Conservation (phyloP, 1,140 invertebrate genomes). For the Drosophila lini region DNA sequence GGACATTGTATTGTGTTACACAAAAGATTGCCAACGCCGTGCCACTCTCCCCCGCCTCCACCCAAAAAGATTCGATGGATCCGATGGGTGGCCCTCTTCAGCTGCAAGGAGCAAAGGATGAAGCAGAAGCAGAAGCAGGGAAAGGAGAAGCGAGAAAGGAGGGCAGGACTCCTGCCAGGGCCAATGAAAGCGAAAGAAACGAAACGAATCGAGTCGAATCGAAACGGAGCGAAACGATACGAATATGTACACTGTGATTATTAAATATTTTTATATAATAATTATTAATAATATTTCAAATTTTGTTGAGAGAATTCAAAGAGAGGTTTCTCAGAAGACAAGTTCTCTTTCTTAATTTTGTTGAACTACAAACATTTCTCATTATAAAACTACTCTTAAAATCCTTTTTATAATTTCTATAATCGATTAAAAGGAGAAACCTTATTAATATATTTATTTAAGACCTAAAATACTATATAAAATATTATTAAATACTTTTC, state of each 20-base stretch:
- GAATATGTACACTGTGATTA: conserved; percentile 29
- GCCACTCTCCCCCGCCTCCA: not conserved
- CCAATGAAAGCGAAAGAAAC: conserved; percentile 73
- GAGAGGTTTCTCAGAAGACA: too few relatives aligned
- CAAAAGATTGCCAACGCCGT: conserved; percentile 72
- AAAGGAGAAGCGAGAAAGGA: conserved; percentile 1
- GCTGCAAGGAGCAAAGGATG: conserved; percentile 25
- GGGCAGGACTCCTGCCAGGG: conserved; percentile 45
- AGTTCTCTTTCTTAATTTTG: too few relatives aligned
- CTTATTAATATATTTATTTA: not conserved
- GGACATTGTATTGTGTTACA: conserved; percentile 83
- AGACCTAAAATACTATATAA: not conserved
- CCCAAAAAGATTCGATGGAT: conserved; percentile 34
- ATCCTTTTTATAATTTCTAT: not conserved
- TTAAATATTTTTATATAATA: not conserved
- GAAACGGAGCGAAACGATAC: conserved; percentile 44
- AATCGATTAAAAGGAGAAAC: too few relatives aligned
- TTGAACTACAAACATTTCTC: too few relatives aligned
- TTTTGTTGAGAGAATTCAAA: too few relatives aligned
- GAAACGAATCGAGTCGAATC: conserved; percentile 47
- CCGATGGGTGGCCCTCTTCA: conserved; percentile 20
- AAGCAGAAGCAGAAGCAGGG: not conserved
- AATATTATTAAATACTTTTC: not conserved
- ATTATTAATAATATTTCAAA: not conserved
- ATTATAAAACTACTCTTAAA: not conserved